Evolutionary conservation across 2,888 invertebrate species (phyloP).

Genomic region (Apomyelois bistriatella): DNA sequence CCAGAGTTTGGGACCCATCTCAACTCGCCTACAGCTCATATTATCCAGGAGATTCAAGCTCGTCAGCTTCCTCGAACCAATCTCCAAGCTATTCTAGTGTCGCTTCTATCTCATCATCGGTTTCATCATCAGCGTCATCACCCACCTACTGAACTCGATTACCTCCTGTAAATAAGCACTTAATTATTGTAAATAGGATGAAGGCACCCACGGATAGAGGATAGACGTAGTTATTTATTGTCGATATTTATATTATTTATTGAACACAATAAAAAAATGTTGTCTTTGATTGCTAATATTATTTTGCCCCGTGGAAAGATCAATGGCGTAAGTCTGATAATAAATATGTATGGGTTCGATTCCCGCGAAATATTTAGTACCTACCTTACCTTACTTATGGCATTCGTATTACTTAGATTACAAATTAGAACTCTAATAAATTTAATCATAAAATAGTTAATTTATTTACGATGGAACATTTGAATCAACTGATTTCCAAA

Average conservation of each 20-base stretch:
- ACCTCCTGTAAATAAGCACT: constrained; percentile 48
- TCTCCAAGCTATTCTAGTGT: constrained; percentile 73
- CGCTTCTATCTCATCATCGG: constrained; percentile 65
- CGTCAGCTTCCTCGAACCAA: constrained; percentile 78
- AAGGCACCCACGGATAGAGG: constrained; percentile 56
- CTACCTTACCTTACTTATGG: too few species aligned
- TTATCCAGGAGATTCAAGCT: constrained; percentile 82
- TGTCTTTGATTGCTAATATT: constrained; percentile 39
- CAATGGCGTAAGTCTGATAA: neutral
- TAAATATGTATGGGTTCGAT: too few species aligned
- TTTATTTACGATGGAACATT: too few species aligned
- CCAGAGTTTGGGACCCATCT: constrained; percentile 87
- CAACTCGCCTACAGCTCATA: constrained; percentile 86
- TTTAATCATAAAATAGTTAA: too few species aligned
- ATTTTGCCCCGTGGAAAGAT: constrained; percentile 13
- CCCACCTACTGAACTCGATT: constrained; percentile 48
- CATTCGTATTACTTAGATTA: too few species aligned
- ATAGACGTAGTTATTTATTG: constrained; percentile 67
- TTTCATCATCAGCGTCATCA: constrained; percentile 51
- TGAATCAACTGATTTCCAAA: too few species aligned
- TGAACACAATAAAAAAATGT: constrained; percentile 68
- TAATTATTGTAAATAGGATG: constrained; percentile 46
- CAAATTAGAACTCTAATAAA: too few species aligned
- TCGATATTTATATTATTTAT: constrained; percentile 75
- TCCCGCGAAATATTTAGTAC: too few species aligned